Conservation (phyloP, 2,888 invertebrate genomes). For the Drosophila meridiana region DNA sequence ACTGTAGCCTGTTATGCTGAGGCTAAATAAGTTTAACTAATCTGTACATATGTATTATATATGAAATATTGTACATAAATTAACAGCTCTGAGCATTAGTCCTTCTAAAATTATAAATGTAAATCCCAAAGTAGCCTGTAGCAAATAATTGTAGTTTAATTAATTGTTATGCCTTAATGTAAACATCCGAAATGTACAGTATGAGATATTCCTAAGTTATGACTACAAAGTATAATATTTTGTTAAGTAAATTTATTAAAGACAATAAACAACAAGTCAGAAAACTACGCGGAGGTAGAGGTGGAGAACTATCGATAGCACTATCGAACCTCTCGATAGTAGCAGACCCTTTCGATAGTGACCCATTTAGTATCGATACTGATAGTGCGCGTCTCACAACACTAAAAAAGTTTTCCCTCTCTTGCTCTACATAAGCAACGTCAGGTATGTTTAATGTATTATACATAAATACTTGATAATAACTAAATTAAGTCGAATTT, state of each 20-base stretch:
- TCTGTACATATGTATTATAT: constrained; percentile 28
- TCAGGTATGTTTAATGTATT: too few species aligned
- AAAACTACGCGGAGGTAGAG: too few species aligned
- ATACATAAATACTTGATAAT: too few species aligned
- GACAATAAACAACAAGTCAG: too few species aligned
- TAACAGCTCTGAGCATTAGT: neutral
- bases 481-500: too few species aligned
- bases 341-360: too few species aligned
- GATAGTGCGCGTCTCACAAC: too few species aligned
- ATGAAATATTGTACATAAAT: neutral
- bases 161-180: neutral
- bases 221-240: constrained; percentile 5
- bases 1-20: constrained; percentile 9
- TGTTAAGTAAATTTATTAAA: neutral
- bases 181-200: constrained; percentile 9
- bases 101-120: neutral
- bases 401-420: too few species aligned
- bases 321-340: too few species aligned
- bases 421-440: too few species aligned
- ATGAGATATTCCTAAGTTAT: constrained; percentile 18
- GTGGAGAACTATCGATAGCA: too few species aligned
- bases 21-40: constrained; percentile 11
- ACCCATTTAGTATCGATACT: too few species aligned
- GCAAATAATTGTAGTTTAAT: constrained; percentile 22
- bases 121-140: constrained; percentile 42